phyloP scores from a whole-genome alignment of 2,113 vertebrate species.

The Chlorodrepanis virens region DNA sequence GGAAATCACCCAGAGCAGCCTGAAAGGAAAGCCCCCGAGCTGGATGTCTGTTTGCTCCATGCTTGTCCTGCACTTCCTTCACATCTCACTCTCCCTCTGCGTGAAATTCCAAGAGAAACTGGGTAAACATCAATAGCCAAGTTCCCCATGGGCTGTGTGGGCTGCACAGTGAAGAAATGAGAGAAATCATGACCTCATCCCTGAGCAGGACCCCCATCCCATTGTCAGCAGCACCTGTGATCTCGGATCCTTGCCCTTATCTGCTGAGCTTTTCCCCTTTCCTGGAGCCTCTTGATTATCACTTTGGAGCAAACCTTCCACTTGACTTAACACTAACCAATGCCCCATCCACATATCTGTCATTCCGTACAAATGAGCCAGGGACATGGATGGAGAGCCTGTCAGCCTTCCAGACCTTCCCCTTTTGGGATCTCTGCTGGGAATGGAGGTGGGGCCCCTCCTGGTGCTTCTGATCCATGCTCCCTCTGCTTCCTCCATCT shows the following conservation, averaged over 20 bases:
- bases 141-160: rapidly evolving
- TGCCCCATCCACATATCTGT: neutral
- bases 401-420: neutral
- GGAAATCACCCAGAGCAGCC: neutral
- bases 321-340: slow-evolving; percentile 45
- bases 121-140: too few species aligned
- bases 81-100: neutral
- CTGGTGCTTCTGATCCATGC: rapidly evolving
- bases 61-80: rapidly evolving
- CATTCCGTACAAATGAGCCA: slow-evolving; percentile 46
- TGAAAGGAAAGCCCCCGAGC: neutral
- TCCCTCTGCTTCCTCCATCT: neutral
- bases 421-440: neutral
- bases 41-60: rapidly evolving
- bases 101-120: neutral
- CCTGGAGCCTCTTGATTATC: slow-evolving; percentile 41
- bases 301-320: slow-evolving; percentile 45
- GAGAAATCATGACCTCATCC: neutral
- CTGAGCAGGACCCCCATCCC: neutral
- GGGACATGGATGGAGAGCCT: neutral
- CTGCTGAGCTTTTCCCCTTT: neutral
- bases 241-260: neutral
- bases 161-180: neutral
- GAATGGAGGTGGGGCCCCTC: neutral
- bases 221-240: neutral